These are phyloP conservation scores for Cotesia congregata DNA, from an alignment of 2,888 invertebrate genomes.

Conservation along the genomic window DNA sequence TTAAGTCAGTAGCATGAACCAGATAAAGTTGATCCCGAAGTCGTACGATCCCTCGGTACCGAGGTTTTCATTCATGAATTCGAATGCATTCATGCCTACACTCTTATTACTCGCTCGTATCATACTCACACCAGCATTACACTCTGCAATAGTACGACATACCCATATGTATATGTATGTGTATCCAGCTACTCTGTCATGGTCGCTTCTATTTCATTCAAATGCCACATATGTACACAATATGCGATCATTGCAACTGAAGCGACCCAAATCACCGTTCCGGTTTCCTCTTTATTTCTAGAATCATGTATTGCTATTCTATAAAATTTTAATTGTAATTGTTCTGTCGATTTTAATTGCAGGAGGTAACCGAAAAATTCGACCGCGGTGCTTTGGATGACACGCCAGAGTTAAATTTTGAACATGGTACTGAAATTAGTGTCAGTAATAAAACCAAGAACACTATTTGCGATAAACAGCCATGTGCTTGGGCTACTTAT, in stretches of 20 bases:
- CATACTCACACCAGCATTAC: constrained; percentile 6
- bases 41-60: constrained; percentile 48
- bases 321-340: too few relatives aligned
- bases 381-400: constrained; percentile 49
- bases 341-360: constrained; percentile 26
- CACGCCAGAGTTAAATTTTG: constrained; percentile 47
- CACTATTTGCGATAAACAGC: constrained; percentile 65
- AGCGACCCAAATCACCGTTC: constrained; percentile 23
- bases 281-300: constrained; percentile 6
- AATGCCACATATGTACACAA: constrained; percentile 15
- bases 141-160: neutral
- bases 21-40: constrained; percentile 38
- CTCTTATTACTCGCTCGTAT: constrained; percentile 27
- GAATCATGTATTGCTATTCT: neutral
- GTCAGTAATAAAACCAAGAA: constrained; percentile 34
- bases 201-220: constrained; percentile 28
- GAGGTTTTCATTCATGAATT: constrained; percentile 56
- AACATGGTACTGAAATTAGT: constrained; percentile 51
- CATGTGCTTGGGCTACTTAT: constrained; percentile 78
- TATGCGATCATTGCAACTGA: neutral
- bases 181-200: constrained; percentile 1
- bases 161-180: neutral
- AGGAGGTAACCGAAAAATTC: constrained; percentile 56
- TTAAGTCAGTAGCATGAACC: constrained; percentile 41
- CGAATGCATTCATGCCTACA: constrained; percentile 36